Evolutionary conservation across 2,113 vertebrate genomes (phyloP).

Genomic region (Cariama cristata): DNA sequence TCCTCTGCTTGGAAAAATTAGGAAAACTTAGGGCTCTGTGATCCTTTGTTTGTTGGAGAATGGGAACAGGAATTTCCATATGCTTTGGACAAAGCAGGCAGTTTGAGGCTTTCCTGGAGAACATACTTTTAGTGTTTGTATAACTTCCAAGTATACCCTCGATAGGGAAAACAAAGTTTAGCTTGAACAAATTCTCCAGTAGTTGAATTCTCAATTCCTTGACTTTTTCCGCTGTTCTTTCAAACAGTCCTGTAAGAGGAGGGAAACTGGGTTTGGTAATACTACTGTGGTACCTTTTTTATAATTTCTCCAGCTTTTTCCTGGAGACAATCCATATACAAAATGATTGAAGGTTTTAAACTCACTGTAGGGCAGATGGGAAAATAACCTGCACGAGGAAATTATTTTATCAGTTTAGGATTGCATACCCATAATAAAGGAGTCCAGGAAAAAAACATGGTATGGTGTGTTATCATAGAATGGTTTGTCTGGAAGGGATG

Average conservation of each 20-base stretch:
- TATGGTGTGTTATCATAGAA: too few relatives aligned
- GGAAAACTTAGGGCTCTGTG: not conserved
- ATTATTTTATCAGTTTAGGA: not conserved
- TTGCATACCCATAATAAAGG: not conserved
- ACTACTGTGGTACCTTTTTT: not conserved
- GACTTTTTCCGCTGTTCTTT: not conserved
- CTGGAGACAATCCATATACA: too few relatives aligned
- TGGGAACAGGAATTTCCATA: not conserved
- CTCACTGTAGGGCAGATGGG: not conserved
- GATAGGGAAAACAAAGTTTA: slow-evolving; percentile 14
- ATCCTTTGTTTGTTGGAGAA: slow-evolving; percentile 19
- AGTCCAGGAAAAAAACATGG: not conserved
- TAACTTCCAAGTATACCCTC: not conserved
- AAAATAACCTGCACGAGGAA: not conserved
- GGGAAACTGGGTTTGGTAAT: not conserved
- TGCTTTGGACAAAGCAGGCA: not conserved
- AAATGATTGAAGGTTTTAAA: not conserved
- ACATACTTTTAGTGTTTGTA: not conserved
- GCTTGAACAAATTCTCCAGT: not conserved
- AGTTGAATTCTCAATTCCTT: not conserved
- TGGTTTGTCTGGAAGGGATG: too few relatives aligned
- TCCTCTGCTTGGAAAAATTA: not conserved
- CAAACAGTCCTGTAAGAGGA: not conserved
- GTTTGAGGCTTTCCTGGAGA: slow-evolving; percentile 17
- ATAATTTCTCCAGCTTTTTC: too few relatives aligned